Evolutionary conservation across 2,113 vertebrate genomes (phyloP), one percentile per base, ranked within the genome.

Genomic region (Orycteropus afer): DNA sequence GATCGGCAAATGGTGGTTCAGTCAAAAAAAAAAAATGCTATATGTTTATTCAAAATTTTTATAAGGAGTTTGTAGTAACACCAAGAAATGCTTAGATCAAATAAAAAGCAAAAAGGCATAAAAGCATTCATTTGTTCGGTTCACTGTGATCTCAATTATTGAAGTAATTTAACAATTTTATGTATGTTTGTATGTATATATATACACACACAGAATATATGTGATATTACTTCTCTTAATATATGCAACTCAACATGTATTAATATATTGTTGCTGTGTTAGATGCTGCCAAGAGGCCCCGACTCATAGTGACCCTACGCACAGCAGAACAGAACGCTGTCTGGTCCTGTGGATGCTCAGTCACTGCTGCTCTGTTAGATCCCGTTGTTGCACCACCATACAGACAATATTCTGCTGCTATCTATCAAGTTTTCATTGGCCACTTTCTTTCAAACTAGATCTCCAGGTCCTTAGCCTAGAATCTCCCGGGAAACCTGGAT

Each of bases 21-120:
- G 86, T 91, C 27, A 45, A 86, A 96, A 90, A 86, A 96, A 90
- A 65, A 90, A 96, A 96, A 91, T 40, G 29, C 51, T 92, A 82
- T 61, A 89, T 27, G 5, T 34, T 91, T 82, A 73, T 55, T 90
- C 94, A 65, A 90, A 93, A 93, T 93, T 17, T 89, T 92, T 89
- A 89, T 92, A 42, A 91, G 95, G 88, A 83, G 77, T 45, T 95
- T 92, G 74, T 47, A 29, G 89, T 92, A 73, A 89, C 85, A 63
- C 55, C 45, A 34, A 51, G 29, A 94, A 94, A 74, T 83, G 86
- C 76, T 92, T 91, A 79, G 88, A 76, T 89, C 92, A 94, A 93
- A 90, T 76, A 92, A 42, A 69, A 93, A 96, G 82, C 79, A 86
- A 90, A 92, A 94, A 82, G 18, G n/a, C 0, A 53, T 22, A 51